Base-by-base conservation (phyloP, 2,888 invertebrate species). In the Acleris literana region DNA sequence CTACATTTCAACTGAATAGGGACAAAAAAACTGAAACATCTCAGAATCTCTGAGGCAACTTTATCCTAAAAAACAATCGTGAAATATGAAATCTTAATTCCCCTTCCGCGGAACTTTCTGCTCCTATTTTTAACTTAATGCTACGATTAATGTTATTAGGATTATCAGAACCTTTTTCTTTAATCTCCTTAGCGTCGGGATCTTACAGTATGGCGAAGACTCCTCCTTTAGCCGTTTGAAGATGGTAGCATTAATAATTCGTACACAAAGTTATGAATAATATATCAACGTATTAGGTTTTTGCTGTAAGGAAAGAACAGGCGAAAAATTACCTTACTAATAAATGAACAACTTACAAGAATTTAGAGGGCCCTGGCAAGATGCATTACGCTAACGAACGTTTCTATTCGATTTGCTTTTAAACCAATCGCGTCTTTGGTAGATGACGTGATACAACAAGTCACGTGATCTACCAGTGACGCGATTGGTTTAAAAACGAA, bases 61-160 rank as follows among this genome's bases (percentile, higher is more conserved):
- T 46, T 46, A 57, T 57, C 57, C 46, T 5, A 6, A 11, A 20
- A 46, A 44, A 57, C 57, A 57, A 57, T 56, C 56, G 44, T 44
- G 46, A 57, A 46, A 57, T 46, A 46, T 25, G 57, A 57, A 57
- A 57, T 57, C 51, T 55, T 54, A 54, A 59, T 20, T 54, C 59
- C 46, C 39, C 16, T 60, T 48, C 11, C 22, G 33, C 1, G 55
- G 29, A 55, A 65, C 29, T 51, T 65, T 55, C 33, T 53, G 16
- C 55, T 64, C 46, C 54, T 61, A 51, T 65, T 65, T 65, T 65
- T 51, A 65, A 60, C 43, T 60, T 65, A 60, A 55, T 49, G 33
- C 55, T 29, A 16, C 61, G 65, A 65, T 65, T 61, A 51, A 65
- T 65, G 65, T 61, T 60, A 61, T 65, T 61, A 65, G 60, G 65